Evolutionary conservation across 2,113 vertebrate genomes (phyloP).

Genomic region (Grantiella picta): DNA sequence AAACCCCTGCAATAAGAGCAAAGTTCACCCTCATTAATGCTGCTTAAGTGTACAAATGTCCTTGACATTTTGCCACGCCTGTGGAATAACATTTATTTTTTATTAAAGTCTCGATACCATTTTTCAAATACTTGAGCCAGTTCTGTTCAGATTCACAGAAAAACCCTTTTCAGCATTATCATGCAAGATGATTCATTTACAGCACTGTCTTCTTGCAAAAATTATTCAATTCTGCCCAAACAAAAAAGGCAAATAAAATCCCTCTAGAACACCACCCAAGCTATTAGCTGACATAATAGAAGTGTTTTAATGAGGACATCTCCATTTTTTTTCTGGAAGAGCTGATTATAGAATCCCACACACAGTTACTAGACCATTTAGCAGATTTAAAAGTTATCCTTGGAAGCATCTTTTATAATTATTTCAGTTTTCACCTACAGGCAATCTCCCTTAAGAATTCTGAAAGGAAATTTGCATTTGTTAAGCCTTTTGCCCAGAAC

Average conservation of each 20-base stretch:
- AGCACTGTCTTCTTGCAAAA: neutral
- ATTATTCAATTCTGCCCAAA: neutral
- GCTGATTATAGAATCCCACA: neutral
- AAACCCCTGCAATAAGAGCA: neutral
- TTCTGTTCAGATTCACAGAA: neutral
- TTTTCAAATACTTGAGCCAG: neutral
- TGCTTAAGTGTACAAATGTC: neutral
- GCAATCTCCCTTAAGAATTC: neutral
- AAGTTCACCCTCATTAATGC: constrained; percentile 23
- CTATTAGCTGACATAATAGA: neutral
- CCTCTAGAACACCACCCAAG: neutral
- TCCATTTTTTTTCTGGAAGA: neutral
- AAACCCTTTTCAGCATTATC: neutral
- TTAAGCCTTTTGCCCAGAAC: constrained; percentile 18
- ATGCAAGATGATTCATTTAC: neutral
- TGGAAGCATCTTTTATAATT: neutral
- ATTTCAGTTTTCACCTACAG: neutral
- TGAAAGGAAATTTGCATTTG: constrained; percentile 33
- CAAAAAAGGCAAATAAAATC: constrained; percentile 6
- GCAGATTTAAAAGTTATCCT: neutral
- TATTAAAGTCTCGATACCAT: neutral
- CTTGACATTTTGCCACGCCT: constrained; percentile 15
- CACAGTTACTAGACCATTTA: neutral
- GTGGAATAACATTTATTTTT: constrained; percentile 10
- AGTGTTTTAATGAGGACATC: neutral